Evolutionary conservation across 30 jellyfish, hydroid and myxozoan species (phyloP), one percentile per base, ranked within the genome.

Genomic region (Aurelia sp.): DNA sequence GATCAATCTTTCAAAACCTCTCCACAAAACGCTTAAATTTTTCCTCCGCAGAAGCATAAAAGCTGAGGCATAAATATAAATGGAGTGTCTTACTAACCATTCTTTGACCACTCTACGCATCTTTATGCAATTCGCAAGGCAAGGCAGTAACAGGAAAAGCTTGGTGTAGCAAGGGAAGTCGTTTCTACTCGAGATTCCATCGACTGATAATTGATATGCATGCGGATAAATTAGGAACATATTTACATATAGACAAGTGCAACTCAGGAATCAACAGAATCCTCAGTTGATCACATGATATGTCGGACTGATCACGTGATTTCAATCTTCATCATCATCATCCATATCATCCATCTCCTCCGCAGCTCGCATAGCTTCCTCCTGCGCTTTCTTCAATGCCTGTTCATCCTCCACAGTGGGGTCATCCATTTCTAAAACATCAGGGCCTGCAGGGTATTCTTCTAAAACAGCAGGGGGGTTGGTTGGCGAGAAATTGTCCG

Each of bases 381-480:
- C 97, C 62, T 92, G 88, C 58, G 96, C 92, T 59, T 78, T 89
- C 86, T 92, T 83, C 84, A 87, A 65, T 0, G 96, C 97, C n/a
- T 88, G 93, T 60, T 92, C 98, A 48, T 92, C 98, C 70, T 92
- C 98, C 13, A 88, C 97, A 0, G 97, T 74, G 60, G 98, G 98
- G 85, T 92, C 98, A 62, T 82, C 96, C 90, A 81, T 78, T 68
- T 92, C 98, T 50, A 62, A 65, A 51, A 88, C 91, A 62, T 86
- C 97, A 51, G 93, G 91, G 21, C 94, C 97, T 21, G 60, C 90
- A 15, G 97, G 97, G 78, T 41, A 92, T 70, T 92, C 98, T 30
- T 92, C 97, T 18, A 86, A 62, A 3, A 94, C 93, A 37, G 61
- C 50, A 30, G 98, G 98, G 10, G 96, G 97, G 68, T 66, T 65